A percentile compares a stretch with the other conserved stretches of the same genome.
These are phyloP conservation scores for Drosophila anomelani DNA, from an alignment of 2,888 invertebrate species.

Conservation along the genomic window DNA sequence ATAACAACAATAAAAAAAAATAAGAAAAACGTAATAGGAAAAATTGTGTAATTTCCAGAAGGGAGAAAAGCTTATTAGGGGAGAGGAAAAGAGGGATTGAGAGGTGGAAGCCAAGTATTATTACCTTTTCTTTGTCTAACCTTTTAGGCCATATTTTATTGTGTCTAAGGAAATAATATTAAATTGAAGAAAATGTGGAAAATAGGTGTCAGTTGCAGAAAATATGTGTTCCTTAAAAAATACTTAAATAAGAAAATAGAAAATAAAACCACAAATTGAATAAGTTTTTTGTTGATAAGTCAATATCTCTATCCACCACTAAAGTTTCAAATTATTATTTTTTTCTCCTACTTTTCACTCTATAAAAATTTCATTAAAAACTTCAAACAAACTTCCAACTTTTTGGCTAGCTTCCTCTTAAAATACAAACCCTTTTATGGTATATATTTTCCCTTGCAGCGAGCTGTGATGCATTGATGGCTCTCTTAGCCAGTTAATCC, in stretches of 20 bases:
- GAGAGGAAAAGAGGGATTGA: not conserved
- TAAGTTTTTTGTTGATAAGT: too few species aligned
- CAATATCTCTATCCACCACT: too few species aligned
- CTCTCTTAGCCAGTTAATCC: constrained; percentile 69
- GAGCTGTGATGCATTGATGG: constrained; percentile 71
- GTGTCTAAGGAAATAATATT: constrained; percentile 2
- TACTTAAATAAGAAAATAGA: not conserved
- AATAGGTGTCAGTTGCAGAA: constrained; percentile 49
- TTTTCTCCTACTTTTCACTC: not conserved
- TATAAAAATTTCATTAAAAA: constrained; percentile 1
- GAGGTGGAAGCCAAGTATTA: not conserved
- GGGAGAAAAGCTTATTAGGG: not conserved
- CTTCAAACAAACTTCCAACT: constrained; percentile 9
- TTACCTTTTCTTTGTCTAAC: not conserved
- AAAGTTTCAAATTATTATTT: not conserved
- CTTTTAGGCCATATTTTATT: constrained; percentile 12
- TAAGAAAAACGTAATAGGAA: constrained; percentile 12
- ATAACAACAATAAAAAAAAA: constrained; percentile 46
- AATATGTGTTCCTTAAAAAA: not conserved
- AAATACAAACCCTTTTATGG: not conserved
- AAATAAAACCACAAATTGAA: not conserved
- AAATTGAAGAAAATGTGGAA: constrained; percentile 17
- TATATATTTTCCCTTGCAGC: constrained; percentile 4
- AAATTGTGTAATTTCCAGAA: constrained; percentile 30
- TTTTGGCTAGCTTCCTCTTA: constrained; percentile 9